Evolutionary conservation across 2,888 invertebrate species (phyloP).

Genomic region (Lutraria lutraria): DNA sequence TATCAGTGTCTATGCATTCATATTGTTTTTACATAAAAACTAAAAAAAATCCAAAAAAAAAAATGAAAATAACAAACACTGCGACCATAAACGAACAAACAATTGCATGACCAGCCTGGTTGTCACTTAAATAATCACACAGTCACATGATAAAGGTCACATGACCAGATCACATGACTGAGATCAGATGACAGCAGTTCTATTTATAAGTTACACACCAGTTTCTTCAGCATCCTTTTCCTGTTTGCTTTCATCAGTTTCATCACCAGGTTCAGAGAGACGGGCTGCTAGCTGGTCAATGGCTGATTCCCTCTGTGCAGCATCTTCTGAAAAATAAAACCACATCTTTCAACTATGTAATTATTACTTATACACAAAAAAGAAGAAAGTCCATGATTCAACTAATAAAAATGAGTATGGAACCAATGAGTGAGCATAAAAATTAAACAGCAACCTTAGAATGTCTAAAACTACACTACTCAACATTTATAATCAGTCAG

Average conservation of each 20-base stretch:
- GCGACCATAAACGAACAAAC: constrained; percentile 33
- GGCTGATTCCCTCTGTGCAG: constrained; percentile 62
- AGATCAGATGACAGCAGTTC: constrained; percentile 61
- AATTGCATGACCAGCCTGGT: constrained; percentile 62
- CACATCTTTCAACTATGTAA: neutral
- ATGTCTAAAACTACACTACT: too few relatives aligned
- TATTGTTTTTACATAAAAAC: constrained; percentile 5
- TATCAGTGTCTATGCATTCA: constrained; percentile 20
- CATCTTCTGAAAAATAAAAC: constrained; percentile 70
- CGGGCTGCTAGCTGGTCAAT: constrained; percentile 76
- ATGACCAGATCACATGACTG: constrained; percentile 67
- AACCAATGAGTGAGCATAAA: too few relatives aligned
- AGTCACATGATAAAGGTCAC: constrained; percentile 62
- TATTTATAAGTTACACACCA: constrained; percentile 69
- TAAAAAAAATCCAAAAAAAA: constrained; percentile 29
- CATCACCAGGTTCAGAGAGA: constrained; percentile 69
- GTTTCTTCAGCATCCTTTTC: constrained; percentile 64
- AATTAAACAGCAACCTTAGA: too few relatives aligned
- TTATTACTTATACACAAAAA: neutral
- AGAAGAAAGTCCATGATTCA: neutral
- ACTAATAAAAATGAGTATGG: too few relatives aligned
- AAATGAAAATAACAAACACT: constrained; percentile 34
- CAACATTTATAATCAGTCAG: too few relatives aligned
- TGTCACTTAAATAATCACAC: constrained; percentile 33
- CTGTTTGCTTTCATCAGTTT: constrained; percentile 42